A percentile compares a stretch with the other conserved stretches of the same genome.
Conservation (phyloP, 2,797 vertebrate genomes). For the Eulemur mongoz region DNA sequence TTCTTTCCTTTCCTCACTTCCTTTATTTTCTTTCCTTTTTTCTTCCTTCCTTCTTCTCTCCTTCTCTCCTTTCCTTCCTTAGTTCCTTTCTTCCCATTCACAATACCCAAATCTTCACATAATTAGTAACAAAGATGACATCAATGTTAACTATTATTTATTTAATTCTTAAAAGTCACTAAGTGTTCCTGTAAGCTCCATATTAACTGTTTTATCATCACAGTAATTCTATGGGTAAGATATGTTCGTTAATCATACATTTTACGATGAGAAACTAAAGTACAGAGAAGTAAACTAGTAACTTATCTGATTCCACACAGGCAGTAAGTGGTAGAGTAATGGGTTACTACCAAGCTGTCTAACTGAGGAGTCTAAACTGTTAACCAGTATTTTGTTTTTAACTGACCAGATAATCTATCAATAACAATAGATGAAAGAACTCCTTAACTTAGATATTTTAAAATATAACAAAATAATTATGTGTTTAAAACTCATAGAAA, state of each 20-base stretch:
- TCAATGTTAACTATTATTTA: background rate
- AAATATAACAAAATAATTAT: background rate
- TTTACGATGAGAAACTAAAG: background rate
- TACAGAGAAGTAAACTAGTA: background rate
- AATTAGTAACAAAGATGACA: background rate
- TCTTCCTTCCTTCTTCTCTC: background rate
- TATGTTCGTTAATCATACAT: background rate
- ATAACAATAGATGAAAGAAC: background rate
- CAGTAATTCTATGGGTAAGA: background rate
- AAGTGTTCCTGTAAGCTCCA: background rate
- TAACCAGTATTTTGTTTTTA: background rate
- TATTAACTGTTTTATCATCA: background rate
- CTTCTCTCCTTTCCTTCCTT: too few species aligned
- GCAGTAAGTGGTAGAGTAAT: background rate
- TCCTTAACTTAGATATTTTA: background rate
- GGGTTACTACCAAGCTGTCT: background rate
- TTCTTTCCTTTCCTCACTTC: too few species aligned
- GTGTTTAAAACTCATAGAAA: background rate
- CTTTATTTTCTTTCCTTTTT: background rate
- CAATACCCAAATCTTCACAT: background rate
- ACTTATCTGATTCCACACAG: background rate
- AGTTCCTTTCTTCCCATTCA: background rate
- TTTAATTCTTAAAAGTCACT: background rate
- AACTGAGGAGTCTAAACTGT: background rate
- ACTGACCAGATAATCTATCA: background rate